Evolutionary conservation across 2,888 invertebrate species (phyloP).

Genomic region (Hypolimnas misippus): DNA sequence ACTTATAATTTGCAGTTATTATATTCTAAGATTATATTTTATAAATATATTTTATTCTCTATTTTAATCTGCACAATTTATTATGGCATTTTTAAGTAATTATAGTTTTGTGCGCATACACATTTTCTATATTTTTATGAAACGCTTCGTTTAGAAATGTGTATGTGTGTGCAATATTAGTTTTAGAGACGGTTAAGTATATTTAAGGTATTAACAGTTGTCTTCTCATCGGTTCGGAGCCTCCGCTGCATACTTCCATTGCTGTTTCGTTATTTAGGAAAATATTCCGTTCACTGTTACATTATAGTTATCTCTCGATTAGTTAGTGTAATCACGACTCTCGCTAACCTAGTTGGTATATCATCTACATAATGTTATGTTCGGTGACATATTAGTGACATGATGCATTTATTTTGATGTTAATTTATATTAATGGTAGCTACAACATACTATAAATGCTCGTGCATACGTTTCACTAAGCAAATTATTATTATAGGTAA

Average conservation of each 20-base stretch:
- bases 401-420: conserved; percentile 84
- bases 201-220: conserved; percentile 59
- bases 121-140: conserved; percentile 67
- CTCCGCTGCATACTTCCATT: conserved; percentile 66
- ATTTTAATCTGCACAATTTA: conserved; percentile 81
- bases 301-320: conserved; percentile 62
- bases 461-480: conserved; percentile 74
- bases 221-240: conserved; percentile 53
- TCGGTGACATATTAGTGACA: conserved; percentile 81
- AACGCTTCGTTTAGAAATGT: conserved; percentile 75
- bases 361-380: conserved; percentile 62
- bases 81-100: conserved; percentile 76
- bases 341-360: conserved; percentile 72
- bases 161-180: conserved; percentile 85
- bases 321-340: conserved; percentile 81
- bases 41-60: conserved; percentile 80
- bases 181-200: conserved; percentile 71
- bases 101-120: conserved; percentile 80
- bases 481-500: conserved; percentile 75
- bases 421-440: conserved; percentile 82
- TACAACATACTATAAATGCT: conserved; percentile 79
- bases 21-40: conserved; percentile 77
- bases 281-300: conserved; percentile 63
- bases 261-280: conserved; percentile 67
- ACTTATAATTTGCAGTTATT: conserved; percentile 78